Percentiles rank a stretch among this genome's conserved stretches.
Evolutionary conservation across 2,797 vertebrate genomes (phyloP).

Genomic region (Linurgus olivaceus): DNA sequence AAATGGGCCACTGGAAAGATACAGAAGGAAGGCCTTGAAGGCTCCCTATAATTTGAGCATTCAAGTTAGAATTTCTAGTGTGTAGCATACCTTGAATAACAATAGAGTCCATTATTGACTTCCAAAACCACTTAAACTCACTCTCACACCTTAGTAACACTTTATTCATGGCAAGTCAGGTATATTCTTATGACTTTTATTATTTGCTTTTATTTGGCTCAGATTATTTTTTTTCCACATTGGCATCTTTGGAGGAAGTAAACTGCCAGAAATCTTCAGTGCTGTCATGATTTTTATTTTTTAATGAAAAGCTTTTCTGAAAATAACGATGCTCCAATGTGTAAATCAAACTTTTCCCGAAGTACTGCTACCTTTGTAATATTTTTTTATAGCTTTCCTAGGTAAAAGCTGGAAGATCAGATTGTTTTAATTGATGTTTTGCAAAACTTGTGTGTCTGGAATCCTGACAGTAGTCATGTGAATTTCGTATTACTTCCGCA

Average conservation of each 20-base stretch:
- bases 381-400: not conserved
- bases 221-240: not conserved
- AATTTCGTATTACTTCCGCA: not conserved
- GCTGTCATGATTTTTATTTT: not conserved
- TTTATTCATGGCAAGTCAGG: not conserved
- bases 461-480: not conserved
- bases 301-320: not conserved
- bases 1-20: not conserved
- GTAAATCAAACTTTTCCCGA: not conserved
- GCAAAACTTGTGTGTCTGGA: not conserved
- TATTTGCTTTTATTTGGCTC: not conserved
- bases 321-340: not conserved
- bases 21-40: not conserved
- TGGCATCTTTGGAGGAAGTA: not conserved
- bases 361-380: not conserved
- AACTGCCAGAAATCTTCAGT: not conserved
- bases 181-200: not conserved
- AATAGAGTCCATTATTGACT: not conserved
- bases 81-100: not conserved
- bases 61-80: not conserved
- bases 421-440: slow-evolving; percentile 13
- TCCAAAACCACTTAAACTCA: not conserved
- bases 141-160: not conserved
- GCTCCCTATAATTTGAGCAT: not conserved
- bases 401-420: not conserved